Conservation (phyloP, 35 echinoderm and acorn worm genomes). For the Apostichopus japonicus region DNA sequence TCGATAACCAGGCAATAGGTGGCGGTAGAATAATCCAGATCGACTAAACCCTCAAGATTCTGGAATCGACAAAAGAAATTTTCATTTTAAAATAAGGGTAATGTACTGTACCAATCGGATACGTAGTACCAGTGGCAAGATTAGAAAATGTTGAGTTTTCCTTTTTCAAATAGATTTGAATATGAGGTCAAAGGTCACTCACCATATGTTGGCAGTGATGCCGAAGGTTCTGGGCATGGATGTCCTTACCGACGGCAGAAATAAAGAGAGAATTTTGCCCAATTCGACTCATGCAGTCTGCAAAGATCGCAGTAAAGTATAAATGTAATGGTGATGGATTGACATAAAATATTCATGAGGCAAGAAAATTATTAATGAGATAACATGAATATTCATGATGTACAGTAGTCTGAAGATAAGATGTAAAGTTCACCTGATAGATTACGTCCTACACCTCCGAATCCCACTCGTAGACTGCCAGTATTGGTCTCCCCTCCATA, state of each 20-base stretch:
- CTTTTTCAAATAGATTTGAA: too few species aligned
- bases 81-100: too few species aligned
- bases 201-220: constrained; percentile 83
- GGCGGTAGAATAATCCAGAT: constrained; percentile 53
- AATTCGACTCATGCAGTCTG: constrained; percentile 79
- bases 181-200: neutral
- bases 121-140: too few species aligned
- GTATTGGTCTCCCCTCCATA: constrained; percentile 74
- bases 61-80: neutral
- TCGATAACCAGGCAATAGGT: constrained; percentile 77
- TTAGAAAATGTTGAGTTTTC: too few species aligned
- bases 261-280: constrained; percentile 70
- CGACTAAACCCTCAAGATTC: constrained; percentile 21
- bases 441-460: constrained; percentile 90
- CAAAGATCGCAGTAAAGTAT: neutral
- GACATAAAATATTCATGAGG: neutral
- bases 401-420: too few species aligned
- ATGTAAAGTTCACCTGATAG: constrained; percentile 48
- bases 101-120: too few species aligned
- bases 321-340: too few species aligned
- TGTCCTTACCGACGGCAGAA: constrained; percentile 80
- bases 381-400: too few species aligned
- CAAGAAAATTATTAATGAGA: neutral
- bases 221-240: constrained; percentile 62
- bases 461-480: constrained; percentile 62